phyloP scores from a whole-genome alignment of 1,140 invertebrate genomes.

The Galendromus occidentalis region DNA sequence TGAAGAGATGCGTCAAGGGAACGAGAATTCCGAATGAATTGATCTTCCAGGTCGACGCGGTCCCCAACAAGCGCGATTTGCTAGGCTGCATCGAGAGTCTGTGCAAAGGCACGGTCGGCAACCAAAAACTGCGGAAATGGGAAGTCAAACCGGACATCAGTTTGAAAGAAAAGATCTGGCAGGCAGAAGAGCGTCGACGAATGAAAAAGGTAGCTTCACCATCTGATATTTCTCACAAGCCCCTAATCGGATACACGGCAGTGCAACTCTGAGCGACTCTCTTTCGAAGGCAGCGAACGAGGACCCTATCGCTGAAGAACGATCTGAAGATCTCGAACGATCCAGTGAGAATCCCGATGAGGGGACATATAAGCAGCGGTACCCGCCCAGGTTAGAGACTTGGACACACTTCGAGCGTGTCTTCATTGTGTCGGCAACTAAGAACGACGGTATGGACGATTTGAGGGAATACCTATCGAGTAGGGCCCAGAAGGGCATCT shows the following conservation, averaged over 20 bases:
- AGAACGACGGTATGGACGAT: constrained; percentile 49
- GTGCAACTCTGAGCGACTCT: no score
- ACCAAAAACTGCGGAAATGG: background rate
- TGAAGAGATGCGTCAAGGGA: no score
- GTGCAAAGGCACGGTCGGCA: constrained; percentile 37
- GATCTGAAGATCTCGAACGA: no score
- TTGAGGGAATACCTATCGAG: constrained; percentile 30
- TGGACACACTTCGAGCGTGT: constrained; percentile 60
- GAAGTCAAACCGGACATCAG: no score
- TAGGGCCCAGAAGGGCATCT: constrained; percentile 10
- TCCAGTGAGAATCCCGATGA: background rate
- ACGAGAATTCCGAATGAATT: no score
- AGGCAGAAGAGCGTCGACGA: no score
- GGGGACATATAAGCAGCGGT: background rate
- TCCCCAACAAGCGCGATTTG: constrained; percentile 52
- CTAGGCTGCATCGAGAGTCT: constrained; percentile 45
- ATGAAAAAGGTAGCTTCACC: no score
- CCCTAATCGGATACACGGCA: no score
- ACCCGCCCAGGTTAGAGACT: constrained; percentile 25
- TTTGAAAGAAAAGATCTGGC: no score
- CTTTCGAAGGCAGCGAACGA: no score
- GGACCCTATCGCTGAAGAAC: no score
- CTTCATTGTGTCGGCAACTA: constrained; percentile 68
- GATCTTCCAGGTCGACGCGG: constrained; percentile 37
- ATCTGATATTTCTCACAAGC: no score